Evolutionary conservation across 2,888 invertebrate species (phyloP).

Genomic region (Himalopsyche anomala): DNA sequence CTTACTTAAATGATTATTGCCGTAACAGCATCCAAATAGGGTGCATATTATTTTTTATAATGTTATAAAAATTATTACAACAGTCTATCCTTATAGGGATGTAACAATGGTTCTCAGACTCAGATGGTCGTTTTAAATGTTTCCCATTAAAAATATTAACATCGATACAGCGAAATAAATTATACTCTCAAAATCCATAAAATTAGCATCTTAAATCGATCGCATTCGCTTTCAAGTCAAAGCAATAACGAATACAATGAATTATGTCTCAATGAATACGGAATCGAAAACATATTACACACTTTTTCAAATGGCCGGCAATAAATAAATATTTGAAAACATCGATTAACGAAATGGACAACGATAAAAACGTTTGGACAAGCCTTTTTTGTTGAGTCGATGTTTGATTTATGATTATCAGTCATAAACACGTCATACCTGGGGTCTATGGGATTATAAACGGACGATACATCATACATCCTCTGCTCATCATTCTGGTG

Average conservation of each 20-base stretch:
- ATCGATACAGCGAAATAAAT: not conserved
- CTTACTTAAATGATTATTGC: no score
- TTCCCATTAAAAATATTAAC: not conserved
- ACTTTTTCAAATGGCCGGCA: constrained; percentile 24
- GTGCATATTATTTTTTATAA: no score
- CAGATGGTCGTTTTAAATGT: not conserved
- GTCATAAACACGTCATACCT: constrained; percentile 10
- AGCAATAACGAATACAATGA: constrained; percentile 16
- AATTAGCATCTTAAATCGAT: constrained; percentile 24
- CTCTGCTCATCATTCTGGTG: not conserved
- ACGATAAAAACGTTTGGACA: constrained; percentile 19
- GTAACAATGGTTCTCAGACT: no score
- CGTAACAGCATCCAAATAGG: no score
- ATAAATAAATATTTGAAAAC: constrained; percentile 19
- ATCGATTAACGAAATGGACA: constrained; percentile 5
- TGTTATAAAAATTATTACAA: no score
- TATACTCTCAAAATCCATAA: not conserved
- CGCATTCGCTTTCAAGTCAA: not conserved
- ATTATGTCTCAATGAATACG: constrained; percentile 44
- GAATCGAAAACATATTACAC: constrained; percentile 18
- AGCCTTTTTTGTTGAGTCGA: constrained; percentile 9
- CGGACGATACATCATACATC: not conserved
- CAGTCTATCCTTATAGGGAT: no score
- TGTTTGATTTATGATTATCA: constrained; percentile 16
- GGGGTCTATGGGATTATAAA: constrained; percentile 12